Conservation (phyloP, 2,888 invertebrate genomes). For the Pristionchus japonicus region DNA sequence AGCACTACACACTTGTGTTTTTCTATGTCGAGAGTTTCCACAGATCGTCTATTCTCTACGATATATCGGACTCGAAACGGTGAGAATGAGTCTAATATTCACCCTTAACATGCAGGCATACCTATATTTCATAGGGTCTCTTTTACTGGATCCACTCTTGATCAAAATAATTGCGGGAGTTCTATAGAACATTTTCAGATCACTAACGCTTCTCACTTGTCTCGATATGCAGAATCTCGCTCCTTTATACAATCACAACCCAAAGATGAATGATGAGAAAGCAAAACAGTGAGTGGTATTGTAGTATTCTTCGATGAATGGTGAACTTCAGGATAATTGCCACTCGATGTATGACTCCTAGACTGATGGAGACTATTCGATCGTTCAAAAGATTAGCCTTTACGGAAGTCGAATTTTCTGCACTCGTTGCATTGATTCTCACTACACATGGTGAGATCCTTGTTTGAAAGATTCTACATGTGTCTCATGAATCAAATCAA, state of each 20-base stretch:
- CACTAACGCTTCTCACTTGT: not conserved
- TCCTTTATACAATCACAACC: not conserved
- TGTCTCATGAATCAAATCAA: too few relatives aligned
- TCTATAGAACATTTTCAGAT: not conserved
- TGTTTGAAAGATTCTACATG: too few relatives aligned
- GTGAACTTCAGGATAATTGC: not conserved
- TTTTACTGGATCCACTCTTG: too few relatives aligned
- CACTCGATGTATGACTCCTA: not conserved
- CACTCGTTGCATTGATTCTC: not conserved
- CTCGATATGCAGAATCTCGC: not conserved
- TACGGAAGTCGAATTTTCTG: not conserved
- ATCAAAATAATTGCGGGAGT: too few relatives aligned
- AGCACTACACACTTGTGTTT: not conserved
- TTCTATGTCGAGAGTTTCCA: slow-evolving; percentile 26
- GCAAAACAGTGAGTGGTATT: not conserved
- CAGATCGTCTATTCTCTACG: not conserved
- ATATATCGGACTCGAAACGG: not conserved
- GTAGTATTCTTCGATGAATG: too few relatives aligned
- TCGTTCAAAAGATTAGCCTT: slow-evolving; percentile 1
- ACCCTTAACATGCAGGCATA: too few relatives aligned
- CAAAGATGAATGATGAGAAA: not conserved
- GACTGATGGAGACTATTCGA: not conserved
- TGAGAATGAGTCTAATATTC: not conserved
- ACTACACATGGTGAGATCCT: not conserved
- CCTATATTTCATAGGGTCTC: too few relatives aligned